Conservation (phyloP, 2,888 invertebrate species). For the Pyralis farinalis region DNA sequence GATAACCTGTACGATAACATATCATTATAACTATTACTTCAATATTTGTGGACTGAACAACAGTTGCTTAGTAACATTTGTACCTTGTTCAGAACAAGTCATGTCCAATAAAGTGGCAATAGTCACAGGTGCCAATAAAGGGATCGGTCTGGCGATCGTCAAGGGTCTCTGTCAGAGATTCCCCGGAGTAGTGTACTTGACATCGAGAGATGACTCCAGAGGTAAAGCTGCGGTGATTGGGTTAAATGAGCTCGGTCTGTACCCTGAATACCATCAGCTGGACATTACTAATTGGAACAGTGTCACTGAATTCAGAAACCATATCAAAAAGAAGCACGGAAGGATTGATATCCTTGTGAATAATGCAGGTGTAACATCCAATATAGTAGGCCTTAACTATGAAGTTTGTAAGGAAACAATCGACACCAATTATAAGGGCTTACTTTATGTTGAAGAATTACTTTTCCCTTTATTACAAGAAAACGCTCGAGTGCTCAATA, state of each 20-base stretch:
- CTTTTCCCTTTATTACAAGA: constrained; percentile 85
- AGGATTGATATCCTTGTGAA: constrained; percentile 87
- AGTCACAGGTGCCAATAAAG: constrained; percentile 88
- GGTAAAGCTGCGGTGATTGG: constrained; percentile 81
- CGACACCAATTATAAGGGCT: constrained; percentile 84
- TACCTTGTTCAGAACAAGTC: too few species aligned
- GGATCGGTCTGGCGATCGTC: constrained; percentile 85
- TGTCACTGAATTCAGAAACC: constrained; percentile 74
- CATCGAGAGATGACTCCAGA: constrained; percentile 81
- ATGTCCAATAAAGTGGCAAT: constrained; percentile 41
- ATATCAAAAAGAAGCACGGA: constrained; percentile 77
- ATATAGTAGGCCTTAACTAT: constrained; percentile 24
- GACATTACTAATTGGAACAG: constrained; percentile 83
- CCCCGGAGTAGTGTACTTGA: constrained; percentile 85
- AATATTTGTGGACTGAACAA: too few species aligned
- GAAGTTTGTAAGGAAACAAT: constrained; percentile 81
- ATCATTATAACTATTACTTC: too few species aligned
- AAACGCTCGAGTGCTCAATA: constrained; percentile 86
- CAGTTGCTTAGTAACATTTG: too few species aligned
- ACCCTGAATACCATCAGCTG: constrained; percentile 83
- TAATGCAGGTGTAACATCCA: constrained; percentile 82
- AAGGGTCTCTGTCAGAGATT: constrained; percentile 83
- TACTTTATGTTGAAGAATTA: constrained; percentile 81
- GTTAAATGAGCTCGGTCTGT: constrained; percentile 69
- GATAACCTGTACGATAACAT: too few species aligned